These are phyloP conservation scores for Trichonephila inaurata DNA, from an alignment of 1,140 invertebrate genomes.

Conservation along the genomic window DNA sequence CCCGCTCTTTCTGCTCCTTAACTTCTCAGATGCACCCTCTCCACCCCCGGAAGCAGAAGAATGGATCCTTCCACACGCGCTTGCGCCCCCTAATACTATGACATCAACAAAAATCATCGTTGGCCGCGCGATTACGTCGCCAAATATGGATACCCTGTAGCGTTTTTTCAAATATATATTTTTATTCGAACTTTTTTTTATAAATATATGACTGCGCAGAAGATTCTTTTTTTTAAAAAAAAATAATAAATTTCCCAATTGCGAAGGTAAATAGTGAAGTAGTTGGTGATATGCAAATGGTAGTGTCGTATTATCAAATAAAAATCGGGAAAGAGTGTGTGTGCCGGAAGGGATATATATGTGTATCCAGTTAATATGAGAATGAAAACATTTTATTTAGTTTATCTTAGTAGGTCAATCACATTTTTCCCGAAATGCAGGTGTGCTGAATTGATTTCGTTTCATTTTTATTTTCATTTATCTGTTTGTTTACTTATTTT, in stretches of 20 bases:
- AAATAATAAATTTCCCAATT: conserved; percentile 1
- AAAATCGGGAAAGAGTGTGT: background rate
- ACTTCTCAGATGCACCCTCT: background rate
- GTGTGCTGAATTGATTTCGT: background rate
- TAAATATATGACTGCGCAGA: background rate
- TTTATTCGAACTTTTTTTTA: background rate
- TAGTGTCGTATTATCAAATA: conserved; percentile 38
- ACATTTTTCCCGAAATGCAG: background rate
- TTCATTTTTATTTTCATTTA: background rate
- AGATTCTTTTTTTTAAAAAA: background rate
- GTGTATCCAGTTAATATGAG: conserved; percentile 1
- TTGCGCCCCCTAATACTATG: background rate
- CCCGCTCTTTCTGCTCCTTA: conserved; percentile 20
- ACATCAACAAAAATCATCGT: conserved; percentile 60
- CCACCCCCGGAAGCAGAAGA: background rate
- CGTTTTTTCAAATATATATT: background rate
- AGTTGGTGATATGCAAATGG: conserved; percentile 52
- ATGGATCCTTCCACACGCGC: conserved; percentile 43
- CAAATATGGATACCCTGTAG: conserved; percentile 44
- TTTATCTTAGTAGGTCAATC: conserved; percentile 37
- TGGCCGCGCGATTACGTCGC: conserved; percentile 53
- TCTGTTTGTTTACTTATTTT: too few species aligned
- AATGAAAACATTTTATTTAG: conserved; percentile 39
- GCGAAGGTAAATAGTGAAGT: conserved; percentile 31
- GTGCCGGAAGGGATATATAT: background rate